Conservation (phyloP, 2,113 vertebrate species). For the Indicator maculatus region DNA sequence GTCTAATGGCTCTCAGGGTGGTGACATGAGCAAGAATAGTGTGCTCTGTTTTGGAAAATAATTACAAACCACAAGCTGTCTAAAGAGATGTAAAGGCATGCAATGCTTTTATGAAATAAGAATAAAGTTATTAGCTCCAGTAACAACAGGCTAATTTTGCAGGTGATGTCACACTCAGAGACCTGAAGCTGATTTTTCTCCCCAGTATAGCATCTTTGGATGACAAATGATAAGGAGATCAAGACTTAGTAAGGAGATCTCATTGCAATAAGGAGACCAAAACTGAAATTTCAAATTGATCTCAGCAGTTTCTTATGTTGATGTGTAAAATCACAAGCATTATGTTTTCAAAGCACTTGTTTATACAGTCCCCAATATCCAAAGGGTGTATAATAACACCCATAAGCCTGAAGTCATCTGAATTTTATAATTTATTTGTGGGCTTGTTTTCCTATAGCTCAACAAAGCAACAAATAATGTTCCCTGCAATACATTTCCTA, state of each 20-base stretch:
- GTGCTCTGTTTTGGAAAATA: background rate
- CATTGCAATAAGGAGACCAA: background rate
- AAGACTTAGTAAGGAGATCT: background rate
- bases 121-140: background rate
- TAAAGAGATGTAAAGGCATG: background rate
- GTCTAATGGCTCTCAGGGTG: background rate
- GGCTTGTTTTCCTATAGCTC: background rate
- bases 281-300: background rate
- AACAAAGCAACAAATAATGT: background rate
- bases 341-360: background rate
- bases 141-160: background rate
- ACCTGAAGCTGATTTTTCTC: background rate
- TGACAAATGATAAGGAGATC: background rate
- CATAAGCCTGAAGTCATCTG: background rate
- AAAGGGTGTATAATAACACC: background rate
- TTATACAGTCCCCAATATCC: background rate
- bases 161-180: background rate
- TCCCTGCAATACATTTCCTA: background rate
- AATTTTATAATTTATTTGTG: background rate
- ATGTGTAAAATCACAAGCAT: background rate
- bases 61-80: constrained; percentile 20
- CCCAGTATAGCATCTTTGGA: background rate
- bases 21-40: background rate
- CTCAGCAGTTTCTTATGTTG: background rate
- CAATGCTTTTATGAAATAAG: background rate